A percentile compares a stretch with the other conserved stretches of the same genome.
phyloP scores from a whole-genome alignment of 2,113 vertebrate genomes.

The Vireo altiloquus region DNA sequence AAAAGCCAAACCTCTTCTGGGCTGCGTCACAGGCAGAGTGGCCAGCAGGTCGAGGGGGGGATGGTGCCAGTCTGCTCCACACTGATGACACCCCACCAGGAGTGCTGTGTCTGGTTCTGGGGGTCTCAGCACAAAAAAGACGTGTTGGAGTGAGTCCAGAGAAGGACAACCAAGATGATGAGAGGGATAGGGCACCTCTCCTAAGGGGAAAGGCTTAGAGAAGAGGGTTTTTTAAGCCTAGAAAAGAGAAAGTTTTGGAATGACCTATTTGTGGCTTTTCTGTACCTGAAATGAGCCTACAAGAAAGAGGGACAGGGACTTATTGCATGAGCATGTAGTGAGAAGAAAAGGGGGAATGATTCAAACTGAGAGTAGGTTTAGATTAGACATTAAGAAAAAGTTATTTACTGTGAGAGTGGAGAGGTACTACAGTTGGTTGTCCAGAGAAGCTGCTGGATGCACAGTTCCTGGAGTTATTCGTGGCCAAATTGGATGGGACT shows the following conservation, averaged over 20 bases:
- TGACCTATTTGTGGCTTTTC: background rate
- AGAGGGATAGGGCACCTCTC: background rate
- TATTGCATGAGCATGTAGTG: too few relatives aligned
- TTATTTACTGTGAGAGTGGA: too few relatives aligned
- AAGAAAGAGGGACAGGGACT: background rate
- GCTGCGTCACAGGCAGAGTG: background rate
- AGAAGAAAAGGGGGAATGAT: background rate
- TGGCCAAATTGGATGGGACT: background rate
- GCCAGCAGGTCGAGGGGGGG: too few relatives aligned
- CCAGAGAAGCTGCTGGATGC: background rate
- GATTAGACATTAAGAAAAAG: background rate
- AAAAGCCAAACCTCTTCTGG: background rate
- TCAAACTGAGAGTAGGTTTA: background rate
- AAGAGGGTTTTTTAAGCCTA: background rate
- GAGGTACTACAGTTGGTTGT: background rate
- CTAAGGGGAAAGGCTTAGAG: background rate
- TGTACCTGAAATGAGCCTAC: background rate
- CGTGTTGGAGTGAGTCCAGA: background rate
- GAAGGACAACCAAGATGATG: background rate
- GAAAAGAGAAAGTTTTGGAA: rapidly evolving
- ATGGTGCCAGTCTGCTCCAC: background rate
- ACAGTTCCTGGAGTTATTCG: background rate
- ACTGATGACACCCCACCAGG: background rate
- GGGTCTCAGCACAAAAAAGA: background rate
- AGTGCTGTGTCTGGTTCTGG: background rate